Base-by-base conservation (phyloP, 2,797 vertebrate species). In the Amphiprion clarkii region DNA sequence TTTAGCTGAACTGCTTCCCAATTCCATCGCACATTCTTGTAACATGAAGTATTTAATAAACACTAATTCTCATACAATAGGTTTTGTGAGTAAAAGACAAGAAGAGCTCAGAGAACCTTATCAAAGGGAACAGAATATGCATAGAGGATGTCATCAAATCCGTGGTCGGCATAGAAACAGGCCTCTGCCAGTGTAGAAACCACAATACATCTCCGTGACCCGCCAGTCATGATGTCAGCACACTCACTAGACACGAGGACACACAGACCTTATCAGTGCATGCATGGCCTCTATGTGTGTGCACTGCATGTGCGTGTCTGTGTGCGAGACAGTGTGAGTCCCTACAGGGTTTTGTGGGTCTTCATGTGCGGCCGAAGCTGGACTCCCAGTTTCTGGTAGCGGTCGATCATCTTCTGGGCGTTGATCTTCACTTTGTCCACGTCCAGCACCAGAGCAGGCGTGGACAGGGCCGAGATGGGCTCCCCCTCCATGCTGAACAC, bases 101-200 rank as follows among this genome's bases (percentile, higher is more conserved):
- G 0, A 14, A 4, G 29, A 31, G 42, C 6, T 61, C 12, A 61
- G n/a, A 57, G 5, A 61, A 93, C 93, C 86, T 96, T 95, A 82
- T 94, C 93, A 55, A 94, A 91, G 0, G 95, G 94, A 63, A 97
- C 36, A 1, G 90, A 94, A 80, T 95, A 96, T 0, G 96, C 96
- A 40, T 96, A 96, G 9, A 97, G 93, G 88, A 96, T 96, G 91
- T 97, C 96, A 11, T 96, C 96, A 70, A 94, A 97, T 42, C 95
- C 96, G 0, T 93, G 88, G 19, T 95, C 92, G 0, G 95, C 94
- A 44, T 95, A 96, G 80, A 96, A 95, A 27, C 19, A 83, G 3
- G 95, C 96, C 66, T 97, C 95, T 1, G 95, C 95, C 83, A 96
- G 67, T 0, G 96, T 96, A 84, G 96, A 96, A 27, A 97, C 96